Percentiles rank a stretch among this genome's conserved stretches.
These are phyloP conservation scores for Potamilus streckersoni DNA, from an alignment of 1,140 invertebrate genomes.

Conservation along the genomic window DNA sequence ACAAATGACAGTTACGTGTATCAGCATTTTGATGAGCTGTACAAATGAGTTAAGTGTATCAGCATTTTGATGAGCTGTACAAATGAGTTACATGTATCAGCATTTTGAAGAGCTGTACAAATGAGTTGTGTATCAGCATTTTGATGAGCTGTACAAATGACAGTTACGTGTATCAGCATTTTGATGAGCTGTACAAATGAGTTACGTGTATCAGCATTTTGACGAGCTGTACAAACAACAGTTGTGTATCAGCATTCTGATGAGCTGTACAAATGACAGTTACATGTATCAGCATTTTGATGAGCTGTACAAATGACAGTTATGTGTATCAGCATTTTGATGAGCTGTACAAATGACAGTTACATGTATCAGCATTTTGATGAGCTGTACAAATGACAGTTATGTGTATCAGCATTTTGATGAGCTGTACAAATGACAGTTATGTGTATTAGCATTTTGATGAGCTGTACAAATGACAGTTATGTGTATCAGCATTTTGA, in stretches of 20 bases:
- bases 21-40: conserved; percentile 23
- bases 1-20: conserved; percentile 4
- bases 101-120: conserved; percentile 15
- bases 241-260: conserved; percentile 21
- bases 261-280: not conserved
- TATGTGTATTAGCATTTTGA: conserved; percentile 22
- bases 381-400: not conserved
- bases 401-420: conserved; percentile 24
- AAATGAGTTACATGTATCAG: conserved; percentile 16
- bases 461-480: not conserved
- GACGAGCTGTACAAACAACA: conserved; percentile 1
- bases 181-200: conserved; percentile 4
- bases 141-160: conserved; percentile 4
- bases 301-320: not conserved
- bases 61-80: conserved; percentile 16
- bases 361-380: conserved; percentile 24
- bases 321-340: conserved; percentile 24
- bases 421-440: not conserved
- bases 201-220: conserved; percentile 20
- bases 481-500: conserved; percentile 24
- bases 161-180: conserved; percentile 19
- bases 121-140: conserved; percentile 23
- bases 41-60: conserved; percentile 9
- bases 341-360: not conserved
- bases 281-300: conserved; percentile 24